Percentiles rank a stretch among this genome's conserved stretches.
Evolutionary conservation across 2,888 invertebrate genomes (phyloP).

Genomic region (Nesidiocoris tenuis): DNA sequence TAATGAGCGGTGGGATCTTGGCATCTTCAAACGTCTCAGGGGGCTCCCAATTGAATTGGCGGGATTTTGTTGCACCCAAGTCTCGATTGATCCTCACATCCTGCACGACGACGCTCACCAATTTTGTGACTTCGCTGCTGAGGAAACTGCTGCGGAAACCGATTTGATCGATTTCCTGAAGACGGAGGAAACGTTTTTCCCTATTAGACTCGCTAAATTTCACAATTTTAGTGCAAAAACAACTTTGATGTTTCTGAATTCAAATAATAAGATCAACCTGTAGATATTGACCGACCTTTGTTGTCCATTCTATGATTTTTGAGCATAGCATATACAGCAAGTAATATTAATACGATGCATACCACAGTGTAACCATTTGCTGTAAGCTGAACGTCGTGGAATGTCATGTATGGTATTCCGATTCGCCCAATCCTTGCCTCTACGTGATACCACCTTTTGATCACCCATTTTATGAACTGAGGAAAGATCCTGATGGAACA

Average conservation of each 20-base stretch:
- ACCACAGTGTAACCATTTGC: conserved; percentile 77
- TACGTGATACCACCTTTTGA: conserved; percentile 76
- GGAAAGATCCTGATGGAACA: conserved; percentile 78
- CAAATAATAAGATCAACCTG: no score
- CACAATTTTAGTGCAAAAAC: no score
- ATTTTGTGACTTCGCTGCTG: conserved; percentile 82
- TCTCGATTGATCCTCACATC: conserved; percentile 80
- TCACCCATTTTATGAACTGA: conserved; percentile 73
- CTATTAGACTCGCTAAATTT: no score
- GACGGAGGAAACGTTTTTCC: no score
- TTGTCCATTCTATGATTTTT: no score
- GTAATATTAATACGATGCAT: no score
- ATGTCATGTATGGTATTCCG: conserved; percentile 73
- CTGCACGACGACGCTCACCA: conserved; percentile 76
- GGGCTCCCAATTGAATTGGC: conserved; percentile 47
- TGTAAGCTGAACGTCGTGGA: conserved; percentile 76
- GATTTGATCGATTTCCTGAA: conserved; percentile 80
- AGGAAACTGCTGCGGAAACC: conserved; percentile 83
- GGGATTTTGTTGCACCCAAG: conserved; percentile 54
- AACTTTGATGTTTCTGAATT: no score
- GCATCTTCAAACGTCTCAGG: conserved; percentile 55
- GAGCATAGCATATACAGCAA: no score
- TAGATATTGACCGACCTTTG: no score
- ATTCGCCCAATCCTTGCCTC: conserved; percentile 78
- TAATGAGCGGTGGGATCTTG: conserved; percentile 75